phyloP scores from a whole-genome alignment of 2,113 vertebrate genomes.

The Rissa tridactyla region DNA sequence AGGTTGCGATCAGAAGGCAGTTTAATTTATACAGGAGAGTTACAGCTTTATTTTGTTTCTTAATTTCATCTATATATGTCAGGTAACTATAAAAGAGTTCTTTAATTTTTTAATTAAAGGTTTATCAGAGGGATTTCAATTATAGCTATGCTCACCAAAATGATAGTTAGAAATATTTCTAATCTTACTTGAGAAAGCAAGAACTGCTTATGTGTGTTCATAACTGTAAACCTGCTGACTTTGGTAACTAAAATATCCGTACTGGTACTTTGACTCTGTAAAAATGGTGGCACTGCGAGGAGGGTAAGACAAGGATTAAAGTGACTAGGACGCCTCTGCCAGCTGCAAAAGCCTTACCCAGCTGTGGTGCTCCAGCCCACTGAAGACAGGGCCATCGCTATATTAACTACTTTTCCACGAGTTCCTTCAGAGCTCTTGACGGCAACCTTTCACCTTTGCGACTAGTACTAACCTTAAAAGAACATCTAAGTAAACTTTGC shows the following conservation, averaged over 20 bases:
- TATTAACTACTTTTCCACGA: not conserved
- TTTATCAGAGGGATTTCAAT: not conserved
- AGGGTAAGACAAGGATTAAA: not conserved
- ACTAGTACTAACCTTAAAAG: not conserved
- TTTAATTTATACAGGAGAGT: not conserved
- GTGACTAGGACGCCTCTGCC: not conserved
- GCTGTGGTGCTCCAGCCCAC: not conserved
- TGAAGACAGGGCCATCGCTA: not conserved
- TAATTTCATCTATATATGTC: not conserved
- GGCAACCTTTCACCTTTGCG: not conserved
- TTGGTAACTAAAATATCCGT: not conserved
- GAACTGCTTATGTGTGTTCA: not conserved
- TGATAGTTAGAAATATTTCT: not conserved
- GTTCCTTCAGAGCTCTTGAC: not conserved
- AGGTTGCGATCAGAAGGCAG: not conserved
- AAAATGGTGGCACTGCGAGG: not conserved
- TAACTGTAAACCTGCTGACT: not conserved
- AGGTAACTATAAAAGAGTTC: not conserved
- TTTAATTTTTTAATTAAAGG: not conserved
- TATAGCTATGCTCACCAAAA: not conserved
- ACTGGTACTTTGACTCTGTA: not conserved
- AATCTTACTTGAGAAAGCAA: not conserved
- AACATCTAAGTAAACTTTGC: not conserved
- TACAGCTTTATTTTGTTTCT: slow-evolving; percentile 21
- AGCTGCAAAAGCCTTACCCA: not conserved